Evolutionary conservation across 1,140 invertebrate genomes (phyloP).

Genomic region (Drosophila athabasca): DNA sequence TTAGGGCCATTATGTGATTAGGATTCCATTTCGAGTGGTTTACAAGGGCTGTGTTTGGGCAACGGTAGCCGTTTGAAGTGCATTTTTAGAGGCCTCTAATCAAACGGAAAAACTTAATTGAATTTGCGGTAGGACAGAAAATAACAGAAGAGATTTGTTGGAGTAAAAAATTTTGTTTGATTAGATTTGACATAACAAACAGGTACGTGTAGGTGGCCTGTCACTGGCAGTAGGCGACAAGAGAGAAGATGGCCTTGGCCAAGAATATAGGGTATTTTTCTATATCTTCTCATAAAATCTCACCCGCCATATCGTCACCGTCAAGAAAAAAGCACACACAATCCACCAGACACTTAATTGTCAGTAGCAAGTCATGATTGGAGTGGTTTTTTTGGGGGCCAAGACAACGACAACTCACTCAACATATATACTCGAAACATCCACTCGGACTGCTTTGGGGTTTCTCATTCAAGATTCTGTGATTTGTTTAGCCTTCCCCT

Average conservation of each 20-base stretch:
- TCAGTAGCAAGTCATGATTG: slow-evolving; percentile 24
- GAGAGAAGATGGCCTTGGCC: not conserved
- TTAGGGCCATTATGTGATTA: slow-evolving; percentile 33
- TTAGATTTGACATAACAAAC: no score
- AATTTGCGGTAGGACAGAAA: no score
- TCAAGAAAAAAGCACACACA: slow-evolving; percentile 25
- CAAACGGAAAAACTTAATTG: no score
- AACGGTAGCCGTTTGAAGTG: not conserved
- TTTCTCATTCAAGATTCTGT: slow-evolving; percentile 32
- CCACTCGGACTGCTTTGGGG: not conserved
- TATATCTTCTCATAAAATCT: slow-evolving; percentile 4
- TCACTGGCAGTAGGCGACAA: not conserved
- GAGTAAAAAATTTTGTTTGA: not conserved
- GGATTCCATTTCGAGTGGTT: not conserved
- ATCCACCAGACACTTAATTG: slow-evolving; percentile 53
- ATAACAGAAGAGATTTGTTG: not conserved
- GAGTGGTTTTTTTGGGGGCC: not conserved
- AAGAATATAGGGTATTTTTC: not conserved
- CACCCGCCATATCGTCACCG: slow-evolving; percentile 12
- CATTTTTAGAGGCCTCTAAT: no score
- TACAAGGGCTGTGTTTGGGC: not conserved
- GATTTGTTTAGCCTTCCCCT: slow-evolving; percentile 39
- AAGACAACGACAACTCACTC: slow-evolving; percentile 29
- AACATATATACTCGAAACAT: slow-evolving; percentile 8
- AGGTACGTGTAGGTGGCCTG: not conserved